Base-by-base conservation (phyloP, 2,113 vertebrate species). In the Mirza zaza region DNA sequence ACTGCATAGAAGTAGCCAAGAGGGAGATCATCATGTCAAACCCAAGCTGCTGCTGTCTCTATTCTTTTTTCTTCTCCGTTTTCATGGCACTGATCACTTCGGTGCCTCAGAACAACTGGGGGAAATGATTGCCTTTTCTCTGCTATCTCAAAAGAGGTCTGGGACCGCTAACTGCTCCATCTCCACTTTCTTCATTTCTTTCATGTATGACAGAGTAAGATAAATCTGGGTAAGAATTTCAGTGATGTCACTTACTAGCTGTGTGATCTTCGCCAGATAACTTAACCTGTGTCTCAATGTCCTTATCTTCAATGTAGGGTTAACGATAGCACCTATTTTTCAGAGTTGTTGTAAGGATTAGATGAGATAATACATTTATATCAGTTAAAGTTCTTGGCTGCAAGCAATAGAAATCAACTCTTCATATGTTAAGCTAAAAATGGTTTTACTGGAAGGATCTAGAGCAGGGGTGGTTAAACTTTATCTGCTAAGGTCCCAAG, bases 11-110 rank as follows among this genome's bases (percentile, higher is more conserved):
- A 73, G 55, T 32, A 90, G 85, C 65, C 76, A 92, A 97, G 52
- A 96, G 32, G 48, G 77, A 95, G 71, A 95, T 73, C 86, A 96
- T 88, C 67, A 63, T 20, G 15, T 95, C 82, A 96, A 71, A 94
- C 27, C 36, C 59, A 94, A 91, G 90, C 76, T 71, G 15, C 76
- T 57, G 55, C 11, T 87, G 32, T 87, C 84, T 84, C 76, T 75
- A 23, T 57, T 96, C 32, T 3, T 65, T 80, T 76, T 65, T 59
- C 39, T 20, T 65, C 45, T 76, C 76, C 12, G 48, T 95, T 98
- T 97, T 86, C 82, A 96, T 95, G 91, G 94, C 27, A 94, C 21
- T 70, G 67, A 93, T 95, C 71, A 96, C 73, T 80, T 96, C 77
- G 88, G 68, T 88, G 15, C 67, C 68, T 91, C 32, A 86, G 75